phyloP scores from a whole-genome alignment of 2,888 invertebrate species.

The Hydriomena furcata region DNA sequence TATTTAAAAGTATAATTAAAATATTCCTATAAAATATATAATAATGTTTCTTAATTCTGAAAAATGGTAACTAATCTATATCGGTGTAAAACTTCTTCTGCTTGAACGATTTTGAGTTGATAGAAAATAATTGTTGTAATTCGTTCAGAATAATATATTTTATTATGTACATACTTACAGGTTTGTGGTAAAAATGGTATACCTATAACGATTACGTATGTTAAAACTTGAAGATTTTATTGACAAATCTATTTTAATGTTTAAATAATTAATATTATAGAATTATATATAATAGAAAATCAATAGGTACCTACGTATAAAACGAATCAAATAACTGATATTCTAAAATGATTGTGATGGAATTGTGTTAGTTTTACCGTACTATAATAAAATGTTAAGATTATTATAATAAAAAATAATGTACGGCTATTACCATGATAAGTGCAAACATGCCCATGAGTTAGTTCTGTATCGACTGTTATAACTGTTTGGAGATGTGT shows the following conservation, averaged over 20 bases:
- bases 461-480: background rate
- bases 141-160: background rate
- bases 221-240: conserved; percentile 78
- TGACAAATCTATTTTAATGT: conserved; percentile 77
- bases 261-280: conserved; percentile 31
- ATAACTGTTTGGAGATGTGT: background rate
- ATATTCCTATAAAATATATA: conserved; percentile 2
- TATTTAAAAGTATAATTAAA: conserved; percentile 1
- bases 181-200: too few relatives aligned
- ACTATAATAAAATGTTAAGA: conserved; percentile 52
- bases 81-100: background rate
- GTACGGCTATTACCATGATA: conserved; percentile 15
- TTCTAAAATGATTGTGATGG: conserved; percentile 83
- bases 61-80: too few relatives aligned
- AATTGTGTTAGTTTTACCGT: conserved; percentile 75
- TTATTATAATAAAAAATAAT: conserved; percentile 35
- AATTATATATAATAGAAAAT: conserved; percentile 31
- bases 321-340: conserved; percentile 80
- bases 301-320: conserved; percentile 38
- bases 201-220: conserved; percentile 43
- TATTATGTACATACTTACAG: background rate
- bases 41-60: background rate
- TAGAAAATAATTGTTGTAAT: background rate
- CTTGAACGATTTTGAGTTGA: background rate
- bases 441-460: background rate